Conservation (phyloP, 2,797 vertebrate species). For the Molothrus aeneus region DNA sequence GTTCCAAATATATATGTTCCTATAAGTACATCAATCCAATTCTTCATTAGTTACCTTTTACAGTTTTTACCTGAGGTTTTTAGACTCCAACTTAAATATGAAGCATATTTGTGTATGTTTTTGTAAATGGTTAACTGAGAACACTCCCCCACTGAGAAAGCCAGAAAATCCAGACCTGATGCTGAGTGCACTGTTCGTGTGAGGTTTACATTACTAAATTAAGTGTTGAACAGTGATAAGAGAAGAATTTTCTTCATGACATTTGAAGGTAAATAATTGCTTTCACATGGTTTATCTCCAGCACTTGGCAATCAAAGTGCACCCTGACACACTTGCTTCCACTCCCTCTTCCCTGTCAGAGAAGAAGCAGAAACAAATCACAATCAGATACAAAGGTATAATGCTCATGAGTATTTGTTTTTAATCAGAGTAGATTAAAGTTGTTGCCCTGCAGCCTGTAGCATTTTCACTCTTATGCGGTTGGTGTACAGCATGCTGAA, state of each 20-base stretch:
- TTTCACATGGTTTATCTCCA: neutral
- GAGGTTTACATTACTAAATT: neutral
- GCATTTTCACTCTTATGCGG: neutral
- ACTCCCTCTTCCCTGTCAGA: neutral
- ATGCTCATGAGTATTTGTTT: neutral
- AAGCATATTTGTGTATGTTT: neutral
- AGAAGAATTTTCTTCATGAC: neutral
- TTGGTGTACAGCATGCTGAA: neutral
- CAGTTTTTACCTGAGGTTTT: neutral
- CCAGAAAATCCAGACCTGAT: neutral
- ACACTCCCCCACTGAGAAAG: neutral
- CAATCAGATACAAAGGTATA: neutral
- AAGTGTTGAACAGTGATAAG: neutral
- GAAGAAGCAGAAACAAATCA: neutral
- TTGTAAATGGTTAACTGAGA: neutral
- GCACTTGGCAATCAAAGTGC: neutral
- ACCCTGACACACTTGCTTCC: neutral
- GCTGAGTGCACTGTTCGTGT: neutral
- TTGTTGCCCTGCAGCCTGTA: neutral
- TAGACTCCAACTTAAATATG: neutral
- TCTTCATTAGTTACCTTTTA: neutral
- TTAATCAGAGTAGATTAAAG: neutral
- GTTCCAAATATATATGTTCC: neutral
- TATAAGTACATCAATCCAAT: neutral
- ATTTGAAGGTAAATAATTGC: neutral